These are phyloP conservation scores for Lepisosteus oculatus DNA, from an alignment of 2,113 vertebrate genomes.

Conservation along the genomic window DNA sequence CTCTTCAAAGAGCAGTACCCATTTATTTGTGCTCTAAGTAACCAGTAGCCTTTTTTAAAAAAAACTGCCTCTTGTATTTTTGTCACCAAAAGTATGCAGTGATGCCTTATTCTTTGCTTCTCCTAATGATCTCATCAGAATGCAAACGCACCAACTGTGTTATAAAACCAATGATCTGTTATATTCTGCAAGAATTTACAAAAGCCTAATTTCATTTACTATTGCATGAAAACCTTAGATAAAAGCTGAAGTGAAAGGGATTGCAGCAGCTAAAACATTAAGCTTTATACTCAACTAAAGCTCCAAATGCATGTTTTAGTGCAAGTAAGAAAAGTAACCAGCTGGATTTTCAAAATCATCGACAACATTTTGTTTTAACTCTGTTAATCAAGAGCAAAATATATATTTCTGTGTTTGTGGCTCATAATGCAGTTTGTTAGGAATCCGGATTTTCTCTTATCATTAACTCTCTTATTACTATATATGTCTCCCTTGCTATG, in stretches of 20 bases:
- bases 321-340: background rate
- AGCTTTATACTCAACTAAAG: conserved; percentile 37
- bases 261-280: conserved; percentile 57
- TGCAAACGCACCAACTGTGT: conserved; percentile 87
- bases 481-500: too few species aligned
- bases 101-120: conserved; percentile 79
- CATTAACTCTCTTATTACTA: too few species aligned
- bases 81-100: conserved; percentile 78
- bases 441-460: too few species aligned
- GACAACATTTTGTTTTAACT: background rate
- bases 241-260: conserved; percentile 59
- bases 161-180: conserved; percentile 91
- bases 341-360: background rate
- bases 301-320: conserved; percentile 21
- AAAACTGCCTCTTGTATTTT: conserved; percentile 65
- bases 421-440: too few species aligned
- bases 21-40: background rate
- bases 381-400: too few species aligned
- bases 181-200: conserved; percentile 89
- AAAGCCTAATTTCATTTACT: conserved; percentile 88
- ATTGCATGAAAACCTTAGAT: conserved; percentile 77
- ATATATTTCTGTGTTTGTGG: too few species aligned
- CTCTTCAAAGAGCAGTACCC: background rate
- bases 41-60: background rate
- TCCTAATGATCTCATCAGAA: conserved; percentile 89